A percentile compares a stretch with the other conserved stretches of the same genome.
These are phyloP conservation scores for Chrysocyon brachyurus DNA, from an alignment of 2,797 vertebrate species.

Conservation along the genomic window DNA sequence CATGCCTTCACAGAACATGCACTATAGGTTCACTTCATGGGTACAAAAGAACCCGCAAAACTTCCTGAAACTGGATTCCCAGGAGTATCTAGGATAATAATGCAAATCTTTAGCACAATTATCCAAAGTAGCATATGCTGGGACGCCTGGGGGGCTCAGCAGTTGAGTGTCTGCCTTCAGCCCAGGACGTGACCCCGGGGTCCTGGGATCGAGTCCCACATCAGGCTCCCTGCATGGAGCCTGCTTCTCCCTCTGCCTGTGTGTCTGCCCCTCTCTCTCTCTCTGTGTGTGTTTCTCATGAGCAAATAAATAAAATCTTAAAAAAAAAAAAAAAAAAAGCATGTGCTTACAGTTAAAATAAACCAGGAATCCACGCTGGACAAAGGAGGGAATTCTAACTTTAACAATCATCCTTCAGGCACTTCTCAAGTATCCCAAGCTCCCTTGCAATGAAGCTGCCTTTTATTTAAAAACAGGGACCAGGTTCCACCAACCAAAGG, in stretches of 20 bases:
- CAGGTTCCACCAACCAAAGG: slow-evolving; percentile 6
- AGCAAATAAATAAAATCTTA: too few relatives aligned
- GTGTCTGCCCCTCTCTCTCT: too few relatives aligned
- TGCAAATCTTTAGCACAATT: slow-evolving; percentile 26
- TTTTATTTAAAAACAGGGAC: slow-evolving; percentile 22
- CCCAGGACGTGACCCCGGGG: too few relatives aligned
- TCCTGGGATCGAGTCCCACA: too few relatives aligned
- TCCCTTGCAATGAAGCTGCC: not conserved
- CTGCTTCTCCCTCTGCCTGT: too few relatives aligned
- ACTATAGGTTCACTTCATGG: not conserved
- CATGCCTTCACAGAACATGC: not conserved
- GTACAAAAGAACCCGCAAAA: not conserved
- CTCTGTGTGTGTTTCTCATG: too few relatives aligned
- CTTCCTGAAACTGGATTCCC: not conserved
- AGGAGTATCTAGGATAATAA: slow-evolving; percentile 3
- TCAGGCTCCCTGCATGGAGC: too few relatives aligned
- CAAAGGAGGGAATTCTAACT: slow-evolving; percentile 14
- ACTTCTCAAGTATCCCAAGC: slow-evolving; percentile 46
- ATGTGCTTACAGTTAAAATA: not conserved
- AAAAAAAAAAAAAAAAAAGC: not conserved
- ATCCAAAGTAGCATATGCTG: slow-evolving; percentile 6
- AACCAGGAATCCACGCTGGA: not conserved
- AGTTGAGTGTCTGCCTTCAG: too few relatives aligned
- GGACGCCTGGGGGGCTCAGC: too few relatives aligned
- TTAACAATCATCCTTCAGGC: not conserved